These are phyloP conservation scores for Turdus rufiventris DNA, from an alignment of 2,113 vertebrate genomes.

Conservation along the genomic window DNA sequence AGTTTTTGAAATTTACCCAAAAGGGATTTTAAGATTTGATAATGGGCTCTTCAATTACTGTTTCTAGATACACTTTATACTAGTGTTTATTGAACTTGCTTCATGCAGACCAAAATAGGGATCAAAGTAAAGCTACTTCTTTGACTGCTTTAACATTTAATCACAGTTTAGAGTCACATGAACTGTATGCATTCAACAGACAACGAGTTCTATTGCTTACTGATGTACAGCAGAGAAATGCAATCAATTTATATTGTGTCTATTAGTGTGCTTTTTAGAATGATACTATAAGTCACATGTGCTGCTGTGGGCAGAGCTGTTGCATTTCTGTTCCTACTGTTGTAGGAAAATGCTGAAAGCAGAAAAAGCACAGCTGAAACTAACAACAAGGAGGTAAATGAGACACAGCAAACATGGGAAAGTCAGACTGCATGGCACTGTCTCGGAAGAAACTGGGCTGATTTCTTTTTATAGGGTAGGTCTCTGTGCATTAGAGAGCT, in stretches of 20 bases:
- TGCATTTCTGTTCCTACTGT: not conserved
- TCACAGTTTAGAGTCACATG: not conserved
- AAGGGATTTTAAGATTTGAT: not conserved
- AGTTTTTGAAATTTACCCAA: conserved; percentile 48
- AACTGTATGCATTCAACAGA: not conserved
- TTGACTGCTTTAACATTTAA: not conserved
- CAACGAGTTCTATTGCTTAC: not conserved
- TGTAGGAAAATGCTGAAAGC: not conserved
- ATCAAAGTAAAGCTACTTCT: not conserved
- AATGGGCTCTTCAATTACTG: conserved; percentile 7
- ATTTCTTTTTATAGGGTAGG: not conserved
- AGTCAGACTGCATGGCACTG: not conserved
- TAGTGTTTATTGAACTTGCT: not conserved
- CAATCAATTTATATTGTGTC: conserved; percentile 16
- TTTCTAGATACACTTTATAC: not conserved
- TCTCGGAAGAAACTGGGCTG: not conserved
- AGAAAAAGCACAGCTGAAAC: not conserved
- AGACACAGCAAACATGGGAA: not conserved
- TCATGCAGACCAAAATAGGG: not conserved
- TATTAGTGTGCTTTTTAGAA: conserved; percentile 6
- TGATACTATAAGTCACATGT: conserved; percentile 34
- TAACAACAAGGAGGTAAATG: not conserved
- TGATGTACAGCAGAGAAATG: conserved; percentile 17
- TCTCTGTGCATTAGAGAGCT: not conserved
- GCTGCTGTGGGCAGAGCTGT: not conserved